Evolutionary conservation across 2,888 invertebrate genomes (phyloP).

Genomic region (Cacoxenus indagator): DNA sequence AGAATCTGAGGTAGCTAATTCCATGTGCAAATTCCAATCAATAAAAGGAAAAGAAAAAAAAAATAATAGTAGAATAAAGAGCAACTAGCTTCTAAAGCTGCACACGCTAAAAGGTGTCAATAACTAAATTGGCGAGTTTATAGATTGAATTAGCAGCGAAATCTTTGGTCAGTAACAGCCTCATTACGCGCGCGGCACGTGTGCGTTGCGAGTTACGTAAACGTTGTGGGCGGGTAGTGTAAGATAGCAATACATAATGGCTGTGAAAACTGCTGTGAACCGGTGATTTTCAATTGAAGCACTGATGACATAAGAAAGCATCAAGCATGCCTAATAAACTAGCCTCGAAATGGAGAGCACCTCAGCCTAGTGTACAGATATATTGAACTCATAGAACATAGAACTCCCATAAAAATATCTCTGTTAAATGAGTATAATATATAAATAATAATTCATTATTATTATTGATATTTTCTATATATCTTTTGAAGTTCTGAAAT

Average conservation of each 20-base stretch:
- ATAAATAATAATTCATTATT: too few relatives aligned
- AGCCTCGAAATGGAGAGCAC: too few relatives aligned
- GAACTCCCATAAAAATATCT: too few relatives aligned
- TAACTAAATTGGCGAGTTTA: slow-evolving; percentile 37
- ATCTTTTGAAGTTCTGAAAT: too few relatives aligned
- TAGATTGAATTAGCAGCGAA: slow-evolving; percentile 53
- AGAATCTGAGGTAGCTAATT: slow-evolving; percentile 44
- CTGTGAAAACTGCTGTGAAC: neutral
- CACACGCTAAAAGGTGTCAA: slow-evolving; percentile 9
- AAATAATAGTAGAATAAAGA: neutral
- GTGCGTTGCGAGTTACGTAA: neutral
- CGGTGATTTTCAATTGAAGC: too few relatives aligned
- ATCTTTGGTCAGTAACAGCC: slow-evolving; percentile 31
- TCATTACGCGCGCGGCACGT: neutral
- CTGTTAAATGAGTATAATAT: too few relatives aligned
- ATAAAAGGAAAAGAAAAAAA: slow-evolving; percentile 34
- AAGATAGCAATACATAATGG: too few relatives aligned
- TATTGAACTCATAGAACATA: too few relatives aligned
- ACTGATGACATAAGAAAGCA: too few relatives aligned
- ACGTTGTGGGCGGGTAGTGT: neutral
- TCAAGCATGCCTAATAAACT: too few relatives aligned
- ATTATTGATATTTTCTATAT: too few relatives aligned
- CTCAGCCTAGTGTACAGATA: too few relatives aligned
- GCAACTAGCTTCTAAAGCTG: neutral
- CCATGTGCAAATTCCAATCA: slow-evolving; percentile 53